These are phyloP conservation scores for Capreolus pygargus DNA, from an alignment of 2,113 vertebrate species.

Conservation along the genomic window DNA sequence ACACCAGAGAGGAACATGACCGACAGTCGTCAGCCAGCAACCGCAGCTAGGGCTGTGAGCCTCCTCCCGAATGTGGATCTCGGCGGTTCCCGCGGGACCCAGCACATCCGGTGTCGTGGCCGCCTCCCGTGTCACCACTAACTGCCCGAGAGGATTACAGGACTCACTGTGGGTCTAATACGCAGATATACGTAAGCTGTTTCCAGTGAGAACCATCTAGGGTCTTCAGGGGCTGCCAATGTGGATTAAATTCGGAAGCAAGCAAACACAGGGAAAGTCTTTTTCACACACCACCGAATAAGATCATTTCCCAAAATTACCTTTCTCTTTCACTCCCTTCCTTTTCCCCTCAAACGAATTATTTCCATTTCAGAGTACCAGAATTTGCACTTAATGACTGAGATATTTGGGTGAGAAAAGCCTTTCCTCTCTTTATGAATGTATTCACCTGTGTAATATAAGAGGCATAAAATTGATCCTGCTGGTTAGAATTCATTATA, in stretches of 20 bases:
- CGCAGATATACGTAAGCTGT: background rate
- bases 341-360: background rate
- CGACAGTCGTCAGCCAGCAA: background rate
- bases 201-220: background rate
- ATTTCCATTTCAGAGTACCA: slow-evolving; percentile 17
- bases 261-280: slow-evolving; percentile 36
- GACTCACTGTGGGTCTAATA: background rate
- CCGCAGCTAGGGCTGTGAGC: background rate
- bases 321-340: background rate
- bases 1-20: background rate
- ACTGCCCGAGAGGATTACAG: background rate
- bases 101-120: background rate
- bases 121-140: background rate
- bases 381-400: slow-evolving; percentile 11
- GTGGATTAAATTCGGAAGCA: background rate
- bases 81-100: fast-evolving
- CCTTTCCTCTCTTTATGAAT: slow-evolving; percentile 16
- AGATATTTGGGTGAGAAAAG: slow-evolving; percentile 22
- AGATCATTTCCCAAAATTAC: slow-evolving; percentile 51
- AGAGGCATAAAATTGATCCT: slow-evolving; percentile 48
- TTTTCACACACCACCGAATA: background rate
- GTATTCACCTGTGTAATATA: slow-evolving; percentile 22
- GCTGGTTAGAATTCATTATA: slow-evolving; percentile 2
- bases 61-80: background rate
- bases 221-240: background rate